Evolutionary conservation across 2,888 invertebrate genomes (phyloP), one percentile per base, ranked within the genome.

Genomic region (Orthosia cruda): DNA sequence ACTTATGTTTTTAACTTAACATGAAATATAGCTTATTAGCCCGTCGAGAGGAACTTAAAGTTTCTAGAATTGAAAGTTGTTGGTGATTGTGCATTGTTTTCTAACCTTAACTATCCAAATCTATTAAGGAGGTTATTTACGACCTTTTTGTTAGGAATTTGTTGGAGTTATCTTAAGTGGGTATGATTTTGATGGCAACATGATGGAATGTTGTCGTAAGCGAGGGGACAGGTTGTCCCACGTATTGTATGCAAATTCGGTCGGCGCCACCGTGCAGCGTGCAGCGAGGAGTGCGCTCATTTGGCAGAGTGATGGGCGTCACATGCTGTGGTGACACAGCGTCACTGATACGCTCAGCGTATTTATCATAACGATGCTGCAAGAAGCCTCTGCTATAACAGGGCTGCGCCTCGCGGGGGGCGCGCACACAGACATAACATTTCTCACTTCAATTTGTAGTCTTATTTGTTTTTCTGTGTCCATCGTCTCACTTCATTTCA

Each of bases 401-500:
- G 89, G 75, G 86, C 86, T 84, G 77, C 85, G 71, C 93, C 86
- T 91, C 92, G 92, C 94, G 94, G 95, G 95, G 94, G 95, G 95
- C 91, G 91, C 88, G 90, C 92, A 84, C 87, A 87, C 89, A 92
- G 93, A 95, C 95, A 94, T 93, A 93, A 92, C 94, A 95, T 95
- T 95, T 96, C 95, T 96, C 96, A 96, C 95, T 95, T 95, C 94
- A 94, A 95, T 95, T 95, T 93, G 95, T 95, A 87, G 91, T 92
- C 91, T 86, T 94, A 89, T 95, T 95, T 95, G 93, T 95, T 95
- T 94, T 93, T 95, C 92, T 91, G 89, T 91, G 90, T 90, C 89
- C 90, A 91, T 92, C 92, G 92, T 92, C 93, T 94, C 93, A 94
- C 93, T 95, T 94, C 94, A 93, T 95, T 95, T 94, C 93, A 93